Percentiles rank a stretch among this genome's conserved stretches.
phyloP scores from a whole-genome alignment of 2,113 vertebrate genomes.

The Plectropomus leopardus region DNA sequence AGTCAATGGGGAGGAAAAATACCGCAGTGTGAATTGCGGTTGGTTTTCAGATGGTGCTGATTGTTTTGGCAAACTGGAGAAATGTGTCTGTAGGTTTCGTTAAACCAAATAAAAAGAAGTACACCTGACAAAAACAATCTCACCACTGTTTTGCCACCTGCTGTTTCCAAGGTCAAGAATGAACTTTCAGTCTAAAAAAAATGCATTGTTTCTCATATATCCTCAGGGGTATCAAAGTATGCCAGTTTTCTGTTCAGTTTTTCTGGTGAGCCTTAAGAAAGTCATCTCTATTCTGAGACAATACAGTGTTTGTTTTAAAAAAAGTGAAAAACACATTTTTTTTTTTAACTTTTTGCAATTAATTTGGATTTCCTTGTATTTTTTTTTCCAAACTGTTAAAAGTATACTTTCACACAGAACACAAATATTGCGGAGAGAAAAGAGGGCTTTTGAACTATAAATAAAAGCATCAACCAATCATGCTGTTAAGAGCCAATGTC shows the following conservation, averaged over 20 bases:
- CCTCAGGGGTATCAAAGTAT: not conserved
- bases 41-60: slow-evolving; percentile 51
- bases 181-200: not conserved
- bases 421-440: too few relatives aligned
- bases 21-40: slow-evolving; percentile 52
- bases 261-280: slow-evolving; percentile 2
- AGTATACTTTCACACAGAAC: too few relatives aligned
- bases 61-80: slow-evolving; percentile 45
- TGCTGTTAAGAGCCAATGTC: too few relatives aligned
- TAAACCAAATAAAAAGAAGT: not conserved
- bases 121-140: not conserved
- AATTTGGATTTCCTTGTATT: too few relatives aligned
- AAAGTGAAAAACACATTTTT: not conserved
- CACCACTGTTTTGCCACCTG: not conserved
- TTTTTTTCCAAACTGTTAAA: too few relatives aligned
- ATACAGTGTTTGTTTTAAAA: too few relatives aligned
- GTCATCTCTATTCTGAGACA: too few relatives aligned
- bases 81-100: slow-evolving; percentile 13
- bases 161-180: not conserved
- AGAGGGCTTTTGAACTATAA: too few relatives aligned
- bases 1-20: slow-evolving; percentile 49
- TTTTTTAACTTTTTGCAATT: too few relatives aligned
- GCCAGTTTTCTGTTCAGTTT: slow-evolving; percentile 19
- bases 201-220: not conserved
- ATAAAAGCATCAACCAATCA: too few relatives aligned